phyloP scores from a whole-genome alignment of 2,113 vertebrate genomes.

The Fregetta grallaria region DNA sequence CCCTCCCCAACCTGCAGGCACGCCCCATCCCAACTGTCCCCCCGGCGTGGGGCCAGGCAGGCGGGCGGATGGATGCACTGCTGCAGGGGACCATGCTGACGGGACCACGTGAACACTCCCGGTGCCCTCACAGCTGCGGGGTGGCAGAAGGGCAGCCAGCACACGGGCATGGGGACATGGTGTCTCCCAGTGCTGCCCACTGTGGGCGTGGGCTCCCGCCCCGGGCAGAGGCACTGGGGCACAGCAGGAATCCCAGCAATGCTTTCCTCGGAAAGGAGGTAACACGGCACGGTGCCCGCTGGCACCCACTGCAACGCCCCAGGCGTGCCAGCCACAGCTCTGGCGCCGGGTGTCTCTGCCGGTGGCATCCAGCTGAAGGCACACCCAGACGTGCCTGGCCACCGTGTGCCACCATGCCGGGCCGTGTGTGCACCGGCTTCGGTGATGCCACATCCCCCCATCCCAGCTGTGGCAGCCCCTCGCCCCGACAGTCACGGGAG shows the following conservation, averaged over 20 bases:
- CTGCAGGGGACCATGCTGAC: fast-evolving
- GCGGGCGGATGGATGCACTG: fast-evolving
- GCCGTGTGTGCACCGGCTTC: fast-evolving
- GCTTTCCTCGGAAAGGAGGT: neutral
- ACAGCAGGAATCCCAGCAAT: neutral
- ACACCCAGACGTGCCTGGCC: neutral
- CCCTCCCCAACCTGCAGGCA: too few species aligned
- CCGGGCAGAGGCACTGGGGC: neutral
- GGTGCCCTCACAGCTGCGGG: fast-evolving
- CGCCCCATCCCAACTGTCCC: neutral
- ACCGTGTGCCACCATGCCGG: fast-evolving
- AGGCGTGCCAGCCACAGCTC: neutral
- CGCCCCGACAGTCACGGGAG: fast-evolving
- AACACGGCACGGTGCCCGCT: fast-evolving
- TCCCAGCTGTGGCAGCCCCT: fast-evolving
- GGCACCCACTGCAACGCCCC: neutral
- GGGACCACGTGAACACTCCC: fast-evolving
- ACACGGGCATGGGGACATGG: fast-evolving
- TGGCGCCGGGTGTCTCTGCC: neutral
- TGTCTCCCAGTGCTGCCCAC: fast-evolving
- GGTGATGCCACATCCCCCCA: fast-evolving
- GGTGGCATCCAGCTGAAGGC: neutral
- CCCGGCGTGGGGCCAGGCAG: fast-evolving
- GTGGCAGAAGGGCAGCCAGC: too few species aligned
- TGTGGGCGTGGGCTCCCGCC: neutral